Conservation (phyloP, 2,888 invertebrate genomes). For the Latrodectus hesperus region DNA sequence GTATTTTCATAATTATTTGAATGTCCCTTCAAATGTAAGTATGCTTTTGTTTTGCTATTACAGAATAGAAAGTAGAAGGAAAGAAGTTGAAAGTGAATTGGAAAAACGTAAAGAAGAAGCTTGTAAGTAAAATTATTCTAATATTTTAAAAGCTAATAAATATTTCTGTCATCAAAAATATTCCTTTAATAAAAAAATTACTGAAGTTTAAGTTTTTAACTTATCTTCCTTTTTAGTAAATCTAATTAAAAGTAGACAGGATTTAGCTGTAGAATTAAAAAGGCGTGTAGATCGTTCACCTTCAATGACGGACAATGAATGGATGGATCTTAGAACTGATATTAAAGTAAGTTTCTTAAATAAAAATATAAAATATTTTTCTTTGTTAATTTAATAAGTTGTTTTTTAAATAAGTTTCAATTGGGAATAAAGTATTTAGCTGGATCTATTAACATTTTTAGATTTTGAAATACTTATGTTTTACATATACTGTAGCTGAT, state of each 20-base stretch:
- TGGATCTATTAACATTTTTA: no score
- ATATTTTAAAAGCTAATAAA: not conserved
- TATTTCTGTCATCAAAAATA: not conserved
- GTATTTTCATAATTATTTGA: no score
- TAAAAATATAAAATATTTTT: not conserved
- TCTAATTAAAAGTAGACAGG: constrained; percentile 73
- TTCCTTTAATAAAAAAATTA: not conserved
- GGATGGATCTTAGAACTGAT: constrained; percentile 74
- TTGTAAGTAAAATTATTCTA: constrained; percentile 71
- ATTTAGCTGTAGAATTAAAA: constrained; percentile 73
- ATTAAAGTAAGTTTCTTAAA: constrained; percentile 73
- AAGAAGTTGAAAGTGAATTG: constrained; percentile 72
- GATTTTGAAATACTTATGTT: no score
- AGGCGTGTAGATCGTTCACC: constrained; percentile 73
- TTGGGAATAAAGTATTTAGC: no score
- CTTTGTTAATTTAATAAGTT: not conserved
- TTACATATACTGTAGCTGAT: no score
- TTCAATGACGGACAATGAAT: constrained; percentile 72
- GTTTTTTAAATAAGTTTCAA: no score
- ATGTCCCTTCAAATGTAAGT: not conserved
- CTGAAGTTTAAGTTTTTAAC: not conserved
- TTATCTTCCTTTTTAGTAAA: constrained; percentile 71
- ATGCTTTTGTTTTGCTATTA: constrained; percentile 46
- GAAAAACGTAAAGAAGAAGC: constrained; percentile 73
- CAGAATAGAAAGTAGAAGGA: constrained; percentile 73